Evolutionary conservation across 1,140 invertebrate species (phyloP), one percentile per base, ranked within the genome.

Genomic region (Brachionus paranguensis): DNA sequence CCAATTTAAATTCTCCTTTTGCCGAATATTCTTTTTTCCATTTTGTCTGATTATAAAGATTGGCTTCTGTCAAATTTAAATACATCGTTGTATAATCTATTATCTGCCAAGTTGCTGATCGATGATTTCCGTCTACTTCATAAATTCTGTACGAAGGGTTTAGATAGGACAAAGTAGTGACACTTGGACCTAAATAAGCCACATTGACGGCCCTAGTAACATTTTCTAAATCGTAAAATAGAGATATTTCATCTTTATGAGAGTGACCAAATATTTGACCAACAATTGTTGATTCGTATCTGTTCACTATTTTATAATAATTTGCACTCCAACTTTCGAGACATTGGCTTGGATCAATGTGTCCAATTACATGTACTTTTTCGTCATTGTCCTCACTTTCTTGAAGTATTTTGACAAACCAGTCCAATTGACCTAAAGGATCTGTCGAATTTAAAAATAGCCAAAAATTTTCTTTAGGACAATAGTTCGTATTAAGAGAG

Each of bases 281-380:
- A n/a, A 85, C 85, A 14, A 91, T 89, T 3, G 88, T 90, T 47
- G 86, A 89, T 72, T 90, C 87, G 86, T 89, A 91, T 81, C 91
- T 33, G 47, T n/a, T 84, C 4, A 84, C 33, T 78, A 78, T 70
- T 55, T 86, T 88, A 84, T 91, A 89, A 85, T 91, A 92, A 86
- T 92, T 91, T 83, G 88, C 88, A 78, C 90, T 91, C 90, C 91
- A 92, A 20, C 89, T 86, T 43, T 91, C 89, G 50, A 92, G 90
- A 86, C 94, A 94, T 14, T 91, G 27, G n/a, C 60, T 47, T 0
- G 96, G 96, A 1, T 96, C 96, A 86, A 99, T 98, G 87, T 99
- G 97, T 0, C 96, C 96, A 64, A 99, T 94, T 6, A 99, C 94
- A 87, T 99, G 96, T 3, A 95, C 90, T 89, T 96, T 96, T 89